These are phyloP conservation scores for Anagyrus pseudococci DNA, from an alignment of 2,888 invertebrate genomes.

Conservation along the genomic window DNA sequence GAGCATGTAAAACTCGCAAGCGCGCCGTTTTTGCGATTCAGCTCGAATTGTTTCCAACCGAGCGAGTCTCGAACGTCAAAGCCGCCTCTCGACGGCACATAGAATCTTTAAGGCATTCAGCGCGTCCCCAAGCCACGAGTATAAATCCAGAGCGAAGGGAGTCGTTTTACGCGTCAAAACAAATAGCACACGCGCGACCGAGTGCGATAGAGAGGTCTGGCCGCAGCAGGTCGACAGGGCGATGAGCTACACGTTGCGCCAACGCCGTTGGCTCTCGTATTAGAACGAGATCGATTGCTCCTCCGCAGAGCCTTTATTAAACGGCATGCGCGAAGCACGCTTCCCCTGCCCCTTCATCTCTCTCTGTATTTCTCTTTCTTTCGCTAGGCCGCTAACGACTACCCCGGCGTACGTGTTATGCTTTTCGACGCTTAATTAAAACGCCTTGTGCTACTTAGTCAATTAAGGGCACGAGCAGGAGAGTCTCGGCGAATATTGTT, in stretches of 20 bases:
- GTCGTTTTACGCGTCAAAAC: neutral
- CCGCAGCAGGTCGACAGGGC: neutral
- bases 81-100: no score
- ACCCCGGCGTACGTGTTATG: neutral
- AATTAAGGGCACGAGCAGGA: no score
- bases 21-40: no score
- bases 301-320: neutral
- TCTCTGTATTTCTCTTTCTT: no score
- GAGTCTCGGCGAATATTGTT: neutral
- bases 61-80: no score
- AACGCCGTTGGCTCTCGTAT: conserved; percentile 7
- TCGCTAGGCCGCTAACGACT: no score
- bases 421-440: neutral
- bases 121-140: no score
- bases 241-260: conserved; percentile 25
- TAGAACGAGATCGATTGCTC: conserved; percentile 37
- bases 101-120: no score
- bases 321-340: neutral
- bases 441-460: no score
- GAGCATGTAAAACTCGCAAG: no score
- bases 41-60: no score
- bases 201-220: neutral
- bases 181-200: neutral
- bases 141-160: neutral
- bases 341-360: neutral